A percentile compares a stretch with the other conserved stretches of the same genome.
Conservation (phyloP, 2,888 invertebrate species). For the Podabrus alpinus region DNA sequence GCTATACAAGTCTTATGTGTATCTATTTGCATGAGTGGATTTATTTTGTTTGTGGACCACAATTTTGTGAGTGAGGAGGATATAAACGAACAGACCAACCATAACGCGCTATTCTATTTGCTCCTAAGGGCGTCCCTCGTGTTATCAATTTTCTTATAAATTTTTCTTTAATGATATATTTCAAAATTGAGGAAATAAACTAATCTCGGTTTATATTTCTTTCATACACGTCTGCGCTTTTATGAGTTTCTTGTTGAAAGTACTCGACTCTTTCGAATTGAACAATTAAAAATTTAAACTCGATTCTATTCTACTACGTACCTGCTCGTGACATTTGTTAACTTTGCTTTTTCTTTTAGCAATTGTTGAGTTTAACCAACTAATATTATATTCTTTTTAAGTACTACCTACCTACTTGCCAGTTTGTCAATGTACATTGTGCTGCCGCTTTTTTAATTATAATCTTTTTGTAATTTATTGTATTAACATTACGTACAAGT, state of each 20-base stretch:
- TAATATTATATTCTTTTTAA: conserved; percentile 45
- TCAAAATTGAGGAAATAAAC: conserved; percentile 5
- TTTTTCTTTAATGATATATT: conserved; percentile 21
- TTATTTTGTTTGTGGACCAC: conserved; percentile 50
- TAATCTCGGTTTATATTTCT: conserved; percentile 22
- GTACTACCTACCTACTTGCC: background rate
- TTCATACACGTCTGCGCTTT: conserved; percentile 41
- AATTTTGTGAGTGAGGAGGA: conserved; percentile 40
- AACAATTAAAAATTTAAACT: conserved; percentile 48
- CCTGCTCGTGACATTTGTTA: conserved; percentile 39
- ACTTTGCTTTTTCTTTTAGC: conserved; percentile 41
- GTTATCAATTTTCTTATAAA: conserved; percentile 42
- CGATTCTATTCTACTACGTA: conserved; percentile 42
- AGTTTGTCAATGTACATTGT: background rate
- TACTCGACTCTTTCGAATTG: conserved; percentile 32
- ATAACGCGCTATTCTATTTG: conserved; percentile 51
- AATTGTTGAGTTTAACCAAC: conserved; percentile 38
- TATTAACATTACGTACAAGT: conserved; percentile 13
- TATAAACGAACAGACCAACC: conserved; percentile 34
- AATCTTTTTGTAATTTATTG: background rate
- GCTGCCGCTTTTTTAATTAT: background rate
- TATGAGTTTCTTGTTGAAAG: conserved; percentile 36
- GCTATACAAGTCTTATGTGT: conserved; percentile 39
- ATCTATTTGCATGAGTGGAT: conserved; percentile 52
- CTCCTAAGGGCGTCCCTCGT: conserved; percentile 39